Evolutionary conservation across 1,140 invertebrate species (phyloP).

Genomic region (Lucilia sericata): DNA sequence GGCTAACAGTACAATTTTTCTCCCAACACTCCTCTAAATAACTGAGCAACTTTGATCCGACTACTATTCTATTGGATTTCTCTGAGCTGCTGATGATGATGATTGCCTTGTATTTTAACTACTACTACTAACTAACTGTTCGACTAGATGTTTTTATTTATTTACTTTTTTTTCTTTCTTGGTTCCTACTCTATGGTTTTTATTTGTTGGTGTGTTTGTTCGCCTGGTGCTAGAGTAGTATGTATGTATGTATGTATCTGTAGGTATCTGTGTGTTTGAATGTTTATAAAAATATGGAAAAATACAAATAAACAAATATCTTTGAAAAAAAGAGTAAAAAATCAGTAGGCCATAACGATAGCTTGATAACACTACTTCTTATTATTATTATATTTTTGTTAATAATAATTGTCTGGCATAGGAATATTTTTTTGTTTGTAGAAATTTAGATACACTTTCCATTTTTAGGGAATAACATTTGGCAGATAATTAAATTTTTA

Average conservation of each 20-base stretch:
- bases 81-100: constrained; percentile 3
- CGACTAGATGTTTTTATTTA: neutral
- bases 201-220: neutral
- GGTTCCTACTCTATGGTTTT: neutral
- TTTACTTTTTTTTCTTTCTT: neutral
- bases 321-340: neutral
- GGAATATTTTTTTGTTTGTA: no score
- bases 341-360: constrained; percentile 9
- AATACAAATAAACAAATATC: constrained; percentile 15
- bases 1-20: neutral
- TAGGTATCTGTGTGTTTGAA: neutral
- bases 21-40: neutral
- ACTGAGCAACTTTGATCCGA: neutral
- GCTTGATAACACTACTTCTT: constrained; percentile 9
- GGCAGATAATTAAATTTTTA: no score
- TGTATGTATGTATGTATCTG: no score
- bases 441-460: no score
- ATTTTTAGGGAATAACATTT: no score
- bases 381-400: neutral
- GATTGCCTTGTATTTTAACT: constrained; percentile 26
- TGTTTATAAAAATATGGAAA: constrained; percentile 18
- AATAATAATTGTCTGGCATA: neutral
- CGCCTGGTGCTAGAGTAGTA: neutral
- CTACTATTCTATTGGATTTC: constrained; percentile 5
- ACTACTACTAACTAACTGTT: neutral